These are phyloP conservation scores for Saguinus imperator DNA, from an alignment of 2,113 vertebrate species.

Conservation along the genomic window DNA sequence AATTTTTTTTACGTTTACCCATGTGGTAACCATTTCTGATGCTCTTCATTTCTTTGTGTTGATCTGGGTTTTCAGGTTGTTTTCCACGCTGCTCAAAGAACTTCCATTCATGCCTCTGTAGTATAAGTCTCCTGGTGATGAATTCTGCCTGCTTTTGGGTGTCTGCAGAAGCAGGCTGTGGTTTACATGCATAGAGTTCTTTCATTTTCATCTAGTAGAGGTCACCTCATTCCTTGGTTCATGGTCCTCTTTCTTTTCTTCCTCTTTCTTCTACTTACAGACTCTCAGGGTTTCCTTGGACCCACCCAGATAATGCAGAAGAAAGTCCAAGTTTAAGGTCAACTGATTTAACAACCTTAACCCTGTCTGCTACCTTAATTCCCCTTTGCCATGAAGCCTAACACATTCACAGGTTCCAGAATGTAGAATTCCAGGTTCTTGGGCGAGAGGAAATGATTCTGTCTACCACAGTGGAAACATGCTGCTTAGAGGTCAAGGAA, in stretches of 20 bases:
- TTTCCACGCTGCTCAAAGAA: background rate
- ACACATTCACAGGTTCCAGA: background rate
- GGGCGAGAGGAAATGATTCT: background rate
- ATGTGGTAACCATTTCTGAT: background rate
- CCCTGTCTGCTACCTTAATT: background rate
- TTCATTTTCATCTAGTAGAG: no score
- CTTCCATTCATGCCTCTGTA: background rate
- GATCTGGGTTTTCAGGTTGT: background rate
- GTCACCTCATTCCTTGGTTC: background rate
- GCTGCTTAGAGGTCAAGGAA: background rate
- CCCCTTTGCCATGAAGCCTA: background rate
- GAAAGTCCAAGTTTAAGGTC: no score
- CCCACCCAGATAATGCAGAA: background rate
- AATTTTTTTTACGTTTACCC: background rate
- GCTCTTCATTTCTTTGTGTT: background rate
- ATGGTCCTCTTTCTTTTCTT: accelerated
- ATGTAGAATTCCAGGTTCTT: background rate
- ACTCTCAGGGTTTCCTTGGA: accelerated
- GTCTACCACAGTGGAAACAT: accelerated
- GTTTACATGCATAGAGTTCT: no score
- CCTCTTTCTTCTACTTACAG: no score
- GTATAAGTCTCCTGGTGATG: background rate
- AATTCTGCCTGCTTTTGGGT: background rate
- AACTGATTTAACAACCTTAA: no score
- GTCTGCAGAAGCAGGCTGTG: background rate